phyloP scores from a whole-genome alignment of 2,113 vertebrate genomes.

The Ptychochromis oligacanthus region DNA sequence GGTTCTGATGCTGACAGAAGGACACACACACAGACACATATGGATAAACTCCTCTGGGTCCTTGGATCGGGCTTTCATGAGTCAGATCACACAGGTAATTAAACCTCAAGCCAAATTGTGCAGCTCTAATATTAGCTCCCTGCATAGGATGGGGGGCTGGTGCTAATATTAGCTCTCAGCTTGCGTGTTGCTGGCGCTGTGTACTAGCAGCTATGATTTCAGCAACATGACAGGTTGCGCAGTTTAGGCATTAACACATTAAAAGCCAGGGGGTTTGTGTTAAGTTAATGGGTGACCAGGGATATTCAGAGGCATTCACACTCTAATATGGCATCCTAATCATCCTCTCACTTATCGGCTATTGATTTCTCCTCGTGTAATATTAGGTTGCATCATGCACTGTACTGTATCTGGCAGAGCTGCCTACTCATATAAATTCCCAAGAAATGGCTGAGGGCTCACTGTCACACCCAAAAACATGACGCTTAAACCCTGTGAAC shows the following conservation, averaged over 20 bases:
- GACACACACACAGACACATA: conserved; percentile 8
- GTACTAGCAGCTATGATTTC: conserved; percentile 38
- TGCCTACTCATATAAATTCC: conserved; percentile 17
- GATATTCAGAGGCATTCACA: background rate
- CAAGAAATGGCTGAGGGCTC: background rate
- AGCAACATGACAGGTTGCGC: conserved; percentile 33
- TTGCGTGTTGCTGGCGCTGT: conserved; percentile 38
- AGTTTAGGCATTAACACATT: conserved; percentile 12
- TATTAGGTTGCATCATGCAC: conserved; percentile 12
- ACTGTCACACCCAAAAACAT: background rate
- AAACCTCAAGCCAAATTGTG: conserved; percentile 47
- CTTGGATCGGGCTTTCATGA: conserved; percentile 2
- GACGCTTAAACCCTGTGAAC: background rate
- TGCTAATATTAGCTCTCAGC: conserved; percentile 73
- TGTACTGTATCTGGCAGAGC: background rate
- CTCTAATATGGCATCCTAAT: background rate
- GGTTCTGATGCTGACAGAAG: conserved; percentile 12
- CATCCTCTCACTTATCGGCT: background rate
- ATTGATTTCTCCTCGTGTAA: background rate
- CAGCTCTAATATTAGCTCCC: conserved; percentile 61
- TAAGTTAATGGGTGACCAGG: background rate
- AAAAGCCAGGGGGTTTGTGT: conserved; percentile 1
- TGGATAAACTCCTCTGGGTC: background rate
- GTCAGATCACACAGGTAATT: conserved; percentile 68
- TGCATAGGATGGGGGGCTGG: conserved; percentile 8